Base-by-base conservation (phyloP, 2,797 vertebrate species). In the Urocyon cinereoargenteus region DNA sequence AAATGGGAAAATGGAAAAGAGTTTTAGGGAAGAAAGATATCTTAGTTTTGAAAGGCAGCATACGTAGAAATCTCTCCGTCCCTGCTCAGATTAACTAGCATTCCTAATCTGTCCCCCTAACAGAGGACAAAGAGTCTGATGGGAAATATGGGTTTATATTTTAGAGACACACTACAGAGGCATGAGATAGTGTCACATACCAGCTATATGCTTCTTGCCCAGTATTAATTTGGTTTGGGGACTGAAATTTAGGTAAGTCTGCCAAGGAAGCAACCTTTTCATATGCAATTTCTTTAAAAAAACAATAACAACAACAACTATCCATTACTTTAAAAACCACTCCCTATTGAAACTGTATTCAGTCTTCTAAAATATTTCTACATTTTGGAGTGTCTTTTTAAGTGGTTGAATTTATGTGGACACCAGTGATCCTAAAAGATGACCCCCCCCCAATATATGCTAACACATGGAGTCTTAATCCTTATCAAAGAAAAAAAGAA, bases 1-100 rank as follows among this genome's bases (percentile, higher is more conserved):
- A 36, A 97, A 90, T 70, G 70, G 59, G 85, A 96, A 97, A 92
- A 95, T 55, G 86, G 34, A 72, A 96, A 94, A 79, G 85, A 84
- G 26, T 40, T 72, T 57, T 92, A 57, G 34, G 4, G 59, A 85
- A 86, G 62, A 90, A 55, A 92, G 93, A 70, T 57, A 51, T 40
- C 90, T 95, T 79, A 51, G 36, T 70, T 89, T 91, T 83, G 59
- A 59, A 8, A 72, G 78, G 57, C 70, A 2, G 36, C 36, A 0
- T 87, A 51, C 49, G 72, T 83, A 10, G 59, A 85, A 66, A 51
- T 73, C 70, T 83, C 8, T 2, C 34, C 18, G n/a, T 68, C 6
- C 73, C 86, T 51, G 21, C 28, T 86, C 86, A 11, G 21, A 91
- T 73, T 87, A 89, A 70, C 81, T 31, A n/a, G n/a, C 86, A 45